A percentile compares a stretch with the other conserved stretches of the same genome.
These are phyloP conservation scores for Uromys caudimaculatus DNA, from an alignment of 2,797 vertebrate species.

Conservation along the genomic window DNA sequence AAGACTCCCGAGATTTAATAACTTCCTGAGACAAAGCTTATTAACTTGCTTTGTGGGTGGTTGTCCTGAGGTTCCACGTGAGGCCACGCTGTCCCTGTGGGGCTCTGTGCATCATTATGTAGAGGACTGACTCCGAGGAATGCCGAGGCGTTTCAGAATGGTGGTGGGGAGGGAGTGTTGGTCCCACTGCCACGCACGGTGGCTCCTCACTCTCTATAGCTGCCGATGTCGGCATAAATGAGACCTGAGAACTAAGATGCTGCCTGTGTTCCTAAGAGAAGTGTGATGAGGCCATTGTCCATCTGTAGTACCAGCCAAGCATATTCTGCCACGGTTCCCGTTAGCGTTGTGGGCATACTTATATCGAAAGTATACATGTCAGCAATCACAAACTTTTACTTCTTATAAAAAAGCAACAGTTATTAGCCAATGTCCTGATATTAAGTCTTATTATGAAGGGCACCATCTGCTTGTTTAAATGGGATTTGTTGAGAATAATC, in stretches of 20 bases:
- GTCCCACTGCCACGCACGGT: not conserved
- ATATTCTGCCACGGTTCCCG: not conserved
- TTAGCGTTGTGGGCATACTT: not conserved
- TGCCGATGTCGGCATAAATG: not conserved
- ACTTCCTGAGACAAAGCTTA: not conserved
- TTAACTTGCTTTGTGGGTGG: not conserved
- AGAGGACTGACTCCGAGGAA: not conserved
- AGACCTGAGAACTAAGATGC: not conserved
- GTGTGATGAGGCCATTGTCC: not conserved
- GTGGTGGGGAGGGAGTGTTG: not conserved
- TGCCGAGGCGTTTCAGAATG: not conserved
- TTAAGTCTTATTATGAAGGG: not conserved
- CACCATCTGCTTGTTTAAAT: not conserved
- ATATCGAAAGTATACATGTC: not conserved
- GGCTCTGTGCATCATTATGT: not conserved
- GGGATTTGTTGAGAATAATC: slow-evolving; percentile 19
- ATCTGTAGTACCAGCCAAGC: not conserved
- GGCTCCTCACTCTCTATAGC: not conserved
- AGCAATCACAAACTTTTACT: not conserved
- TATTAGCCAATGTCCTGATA: not conserved
- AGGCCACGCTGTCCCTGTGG: not conserved
- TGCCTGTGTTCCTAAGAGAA: not conserved
- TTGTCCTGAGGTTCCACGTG: not conserved
- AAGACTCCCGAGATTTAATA: not conserved
- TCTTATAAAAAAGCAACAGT: slow-evolving; percentile 33